Base-by-base conservation (phyloP, 2,797 vertebrate species). In the Periophthalmus magnuspinnatus region DNA sequence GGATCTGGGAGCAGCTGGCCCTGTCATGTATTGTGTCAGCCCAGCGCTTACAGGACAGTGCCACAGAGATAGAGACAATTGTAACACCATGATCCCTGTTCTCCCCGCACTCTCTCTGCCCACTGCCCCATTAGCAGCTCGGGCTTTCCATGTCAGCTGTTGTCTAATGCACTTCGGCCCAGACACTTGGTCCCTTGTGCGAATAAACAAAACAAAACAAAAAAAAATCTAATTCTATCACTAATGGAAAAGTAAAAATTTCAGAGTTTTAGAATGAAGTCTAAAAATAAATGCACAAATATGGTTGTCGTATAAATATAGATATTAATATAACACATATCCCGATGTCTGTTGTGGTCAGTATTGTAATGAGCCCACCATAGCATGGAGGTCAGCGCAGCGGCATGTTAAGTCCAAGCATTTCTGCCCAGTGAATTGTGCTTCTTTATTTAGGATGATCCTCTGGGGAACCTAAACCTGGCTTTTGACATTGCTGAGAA, bases 401-500 rank as follows among this genome's bases (percentile, higher is more conserved):
- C 72, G 80, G 76, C 69, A 85, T 83, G 80, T 88, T 86, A 84
- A 87, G 75, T 78, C 78, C 69, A 2, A 62, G 6, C 73, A 86
- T 83, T 83, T 76, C 78, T 82, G 69, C 64, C 63, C 74, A 77
- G 74, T 88, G 76, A 86, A 76, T 75, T 88, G 84, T 88, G 68
- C 83, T 68, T 79, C 85, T 82, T 81, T 89, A 85, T 90, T 85
- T 91, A 99, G 98, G 97, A 99, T 88, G 97, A 99, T 90, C 95
- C 96, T 68, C 81, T 99, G 92, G 95, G 96, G 82, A 99, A 99
- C 91, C 93, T 99, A 82, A 99, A 99, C 86, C 92, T 98, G 90
- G 98, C 98, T 69, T 98, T 99, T 91, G 98, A 98, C 73, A 92
- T 99, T 70, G 98, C 98, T n/a, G 98, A 99, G 92, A 99, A 99